These are phyloP conservation scores for Ectemnius cavifrons DNA, from an alignment of 2,888 invertebrate genomes.

Conservation along the genomic window DNA sequence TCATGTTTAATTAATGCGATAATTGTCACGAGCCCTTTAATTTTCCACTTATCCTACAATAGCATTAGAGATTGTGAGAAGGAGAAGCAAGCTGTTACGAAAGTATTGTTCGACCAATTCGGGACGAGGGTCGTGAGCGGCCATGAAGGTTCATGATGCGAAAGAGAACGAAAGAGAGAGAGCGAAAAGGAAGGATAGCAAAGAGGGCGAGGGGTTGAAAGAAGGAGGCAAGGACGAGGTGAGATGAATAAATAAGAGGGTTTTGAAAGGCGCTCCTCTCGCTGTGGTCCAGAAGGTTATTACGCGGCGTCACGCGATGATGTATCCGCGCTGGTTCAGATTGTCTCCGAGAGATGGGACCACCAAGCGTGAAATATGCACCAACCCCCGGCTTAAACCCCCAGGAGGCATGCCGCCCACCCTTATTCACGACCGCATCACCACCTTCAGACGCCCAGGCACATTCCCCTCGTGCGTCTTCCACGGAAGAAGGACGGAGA, in stretches of 20 bases:
- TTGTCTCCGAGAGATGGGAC: conserved; percentile 78
- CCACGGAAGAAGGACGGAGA: conserved; percentile 8
- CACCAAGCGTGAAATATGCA: conserved; percentile 78
- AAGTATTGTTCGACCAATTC: no score
- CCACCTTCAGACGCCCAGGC: conserved; percentile 66
- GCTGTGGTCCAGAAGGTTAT: conserved; percentile 72
- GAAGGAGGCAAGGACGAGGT: conserved; percentile 63
- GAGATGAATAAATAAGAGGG: conserved; percentile 77
- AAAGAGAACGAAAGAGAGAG: conserved; percentile 27
- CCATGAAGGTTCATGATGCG: not conserved
- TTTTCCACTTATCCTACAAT: not conserved
- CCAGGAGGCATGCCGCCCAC: conserved; percentile 64
- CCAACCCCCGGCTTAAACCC: conserved; percentile 72
- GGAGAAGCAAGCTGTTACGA: no score
- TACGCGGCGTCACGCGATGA: conserved; percentile 77
- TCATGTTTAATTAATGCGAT: not conserved
- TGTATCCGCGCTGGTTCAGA: conserved; percentile 77
- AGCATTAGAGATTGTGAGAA: no score
- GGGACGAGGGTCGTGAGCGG: no score
- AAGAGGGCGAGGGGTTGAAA: conserved; percentile 28
- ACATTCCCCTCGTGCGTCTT: conserved; percentile 38
- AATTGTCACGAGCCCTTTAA: not conserved
- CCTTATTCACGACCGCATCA: conserved; percentile 71
- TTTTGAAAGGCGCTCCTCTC: conserved; percentile 70
- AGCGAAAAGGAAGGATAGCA: not conserved